Conservation (phyloP, 2,888 invertebrate genomes). For the Aspidapion aeneum region DNA sequence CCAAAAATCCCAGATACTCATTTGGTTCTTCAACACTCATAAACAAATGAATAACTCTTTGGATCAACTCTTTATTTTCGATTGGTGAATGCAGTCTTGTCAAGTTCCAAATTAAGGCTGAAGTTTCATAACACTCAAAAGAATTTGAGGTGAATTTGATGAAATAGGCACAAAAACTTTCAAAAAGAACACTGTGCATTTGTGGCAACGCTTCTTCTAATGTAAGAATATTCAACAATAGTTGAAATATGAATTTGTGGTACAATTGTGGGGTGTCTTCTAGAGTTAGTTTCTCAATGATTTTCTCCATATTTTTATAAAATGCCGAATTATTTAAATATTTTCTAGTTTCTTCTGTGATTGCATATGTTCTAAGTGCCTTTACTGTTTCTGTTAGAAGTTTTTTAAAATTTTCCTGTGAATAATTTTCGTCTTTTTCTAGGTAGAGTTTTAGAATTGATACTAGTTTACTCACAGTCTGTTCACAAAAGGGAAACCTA, state of each 20-base stretch:
- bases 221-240: conserved; percentile 15
- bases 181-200: neutral
- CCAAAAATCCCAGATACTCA: conserved; percentile 43
- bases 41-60: conserved; percentile 1
- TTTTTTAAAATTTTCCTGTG: neutral
- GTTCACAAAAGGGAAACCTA: conserved; percentile 9
- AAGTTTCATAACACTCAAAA: conserved; percentile 16
- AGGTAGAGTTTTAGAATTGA: neutral
- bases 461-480: neutral
- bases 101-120: conserved; percentile 21
- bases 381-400: conserved; percentile 14
- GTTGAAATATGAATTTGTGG: conserved; percentile 18
- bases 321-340: conserved; percentile 10
- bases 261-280: conserved; percentile 10
- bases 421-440: neutral
- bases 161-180: conserved; percentile 4
- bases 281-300: conserved; percentile 9
- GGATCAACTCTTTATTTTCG: conserved; percentile 7
- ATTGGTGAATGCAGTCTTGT: neutral
- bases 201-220: conserved; percentile 6
- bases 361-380: conserved; percentile 12
- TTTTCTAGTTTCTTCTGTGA: conserved; percentile 5
- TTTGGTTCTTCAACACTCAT: conserved; percentile 12
- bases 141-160: conserved; percentile 8
- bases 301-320: neutral